Evolutionary conservation across 1,140 invertebrate species (phyloP).

Genomic region (Cryptotermes secundus): DNA sequence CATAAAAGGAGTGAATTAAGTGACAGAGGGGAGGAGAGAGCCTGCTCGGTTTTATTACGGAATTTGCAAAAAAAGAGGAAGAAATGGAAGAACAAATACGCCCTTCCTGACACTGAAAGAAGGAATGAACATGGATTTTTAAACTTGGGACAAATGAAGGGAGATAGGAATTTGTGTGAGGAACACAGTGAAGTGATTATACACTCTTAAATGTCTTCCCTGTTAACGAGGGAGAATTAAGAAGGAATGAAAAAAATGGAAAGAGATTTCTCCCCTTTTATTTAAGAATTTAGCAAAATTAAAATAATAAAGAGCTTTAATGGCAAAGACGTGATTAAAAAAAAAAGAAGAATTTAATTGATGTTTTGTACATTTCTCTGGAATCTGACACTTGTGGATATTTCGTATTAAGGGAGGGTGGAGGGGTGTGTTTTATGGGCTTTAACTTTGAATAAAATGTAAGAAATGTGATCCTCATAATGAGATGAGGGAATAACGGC

Average conservation of each 20-base stretch:
- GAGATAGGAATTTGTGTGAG: neutral
- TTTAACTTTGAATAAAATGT: neutral
- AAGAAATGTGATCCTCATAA: neutral
- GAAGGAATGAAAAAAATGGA: neutral
- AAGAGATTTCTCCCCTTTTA: neutral
- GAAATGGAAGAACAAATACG: neutral
- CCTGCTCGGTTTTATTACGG: neutral
- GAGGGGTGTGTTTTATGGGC: neutral
- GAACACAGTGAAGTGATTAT: neutral
- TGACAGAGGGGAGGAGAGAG: neutral
- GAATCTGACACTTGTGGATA: neutral
- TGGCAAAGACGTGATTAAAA: neutral
- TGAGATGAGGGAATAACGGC: neutral
- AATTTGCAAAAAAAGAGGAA: neutral
- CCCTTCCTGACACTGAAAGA: neutral
- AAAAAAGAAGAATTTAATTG: slow-evolving; percentile 1
- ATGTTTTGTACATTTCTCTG: neutral
- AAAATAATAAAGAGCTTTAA: neutral
- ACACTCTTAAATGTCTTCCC: neutral
- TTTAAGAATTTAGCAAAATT: neutral
- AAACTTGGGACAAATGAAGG: neutral
- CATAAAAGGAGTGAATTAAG: slow-evolving; percentile 17
- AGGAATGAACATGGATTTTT: neutral
- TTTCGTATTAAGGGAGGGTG: neutral
- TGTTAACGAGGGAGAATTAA: neutral